Percentiles rank a stretch among this genome's conserved stretches.
Evolutionary conservation across 2,888 invertebrate genomes (phyloP).

Genomic region (Cheilosia impressa): DNA sequence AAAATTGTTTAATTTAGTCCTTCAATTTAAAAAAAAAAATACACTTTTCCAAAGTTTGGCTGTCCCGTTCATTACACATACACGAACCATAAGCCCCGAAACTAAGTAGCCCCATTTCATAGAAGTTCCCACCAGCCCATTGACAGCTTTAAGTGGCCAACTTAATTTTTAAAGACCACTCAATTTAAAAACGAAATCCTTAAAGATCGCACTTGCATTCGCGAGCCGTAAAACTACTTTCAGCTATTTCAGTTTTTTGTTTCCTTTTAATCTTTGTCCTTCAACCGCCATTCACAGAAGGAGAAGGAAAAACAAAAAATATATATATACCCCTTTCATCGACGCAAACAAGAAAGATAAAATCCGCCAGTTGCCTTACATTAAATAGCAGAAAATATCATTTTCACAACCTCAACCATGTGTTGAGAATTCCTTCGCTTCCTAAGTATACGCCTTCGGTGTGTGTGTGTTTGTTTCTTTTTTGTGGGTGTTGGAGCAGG

Average conservation of each 20-base stretch:
- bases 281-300: slow-evolving; percentile 18
- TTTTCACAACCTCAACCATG: slow-evolving; percentile 30
- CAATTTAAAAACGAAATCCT: slow-evolving; percentile 32
- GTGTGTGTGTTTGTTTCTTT: not conserved
- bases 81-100: no score
- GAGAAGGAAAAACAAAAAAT: slow-evolving; percentile 1
- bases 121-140: not conserved
- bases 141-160: slow-evolving; percentile 2
- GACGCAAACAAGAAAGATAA: slow-evolving; percentile 22
- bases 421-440: slow-evolving; percentile 1
- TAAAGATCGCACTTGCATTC: slow-evolving; percentile 28
- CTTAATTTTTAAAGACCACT: slow-evolving; percentile 2
- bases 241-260: slow-evolving; percentile 24
- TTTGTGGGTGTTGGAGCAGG: not conserved
- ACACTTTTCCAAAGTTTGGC: no score
- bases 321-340: slow-evolving; percentile 10
- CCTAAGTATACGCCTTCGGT: not conserved
- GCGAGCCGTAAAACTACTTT: slow-evolving; percentile 40
- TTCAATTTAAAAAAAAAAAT: no score
- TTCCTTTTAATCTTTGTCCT: slow-evolving; percentile 33
- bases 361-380: slow-evolving; percentile 36
- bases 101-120: not conserved
- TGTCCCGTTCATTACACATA: no score
- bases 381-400: slow-evolving; percentile 50
- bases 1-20: no score